Conservation (phyloP, 2,113 vertebrate species). For the Haemorhous mexicanus region DNA sequence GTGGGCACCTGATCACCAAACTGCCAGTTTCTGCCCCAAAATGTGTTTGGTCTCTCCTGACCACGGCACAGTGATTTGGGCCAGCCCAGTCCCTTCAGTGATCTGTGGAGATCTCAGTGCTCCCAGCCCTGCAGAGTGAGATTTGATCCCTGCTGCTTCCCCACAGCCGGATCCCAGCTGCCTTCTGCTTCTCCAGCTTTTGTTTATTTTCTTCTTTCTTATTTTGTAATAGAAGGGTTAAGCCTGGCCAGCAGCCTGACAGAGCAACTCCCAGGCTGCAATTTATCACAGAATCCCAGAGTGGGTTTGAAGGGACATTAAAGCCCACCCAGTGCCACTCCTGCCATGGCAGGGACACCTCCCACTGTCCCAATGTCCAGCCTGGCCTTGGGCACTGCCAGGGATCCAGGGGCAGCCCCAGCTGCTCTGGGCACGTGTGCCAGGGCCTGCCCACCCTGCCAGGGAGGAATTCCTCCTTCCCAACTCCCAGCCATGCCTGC, state of each 20-base stretch:
- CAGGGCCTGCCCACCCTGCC: no score
- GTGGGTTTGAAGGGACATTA: neutral
- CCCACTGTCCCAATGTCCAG: neutral
- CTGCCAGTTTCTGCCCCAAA: neutral
- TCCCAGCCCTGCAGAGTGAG: neutral
- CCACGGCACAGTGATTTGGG: accelerated
- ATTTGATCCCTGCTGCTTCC: neutral
- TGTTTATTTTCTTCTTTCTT: neutral
- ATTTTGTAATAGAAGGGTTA: neutral
- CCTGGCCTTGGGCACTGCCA: neutral
- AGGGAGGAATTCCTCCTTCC: neutral
- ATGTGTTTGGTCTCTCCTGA: accelerated
- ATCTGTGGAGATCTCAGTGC: neutral
- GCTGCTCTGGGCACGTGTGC: no score
- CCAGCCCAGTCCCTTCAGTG: neutral
- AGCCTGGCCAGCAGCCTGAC: neutral
- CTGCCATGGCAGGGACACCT: neutral
- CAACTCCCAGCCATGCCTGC: neutral
- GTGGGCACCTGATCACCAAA: neutral
- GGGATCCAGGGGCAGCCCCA: no score
- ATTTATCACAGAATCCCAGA: neutral
- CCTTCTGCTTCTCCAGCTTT: neutral
- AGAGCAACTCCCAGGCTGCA: neutral
- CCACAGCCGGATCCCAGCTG: neutral
- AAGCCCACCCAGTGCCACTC: accelerated